Evolutionary conservation across 2,113 vertebrate genomes (phyloP).

Genomic region (Collichthys lucidus): DNA sequence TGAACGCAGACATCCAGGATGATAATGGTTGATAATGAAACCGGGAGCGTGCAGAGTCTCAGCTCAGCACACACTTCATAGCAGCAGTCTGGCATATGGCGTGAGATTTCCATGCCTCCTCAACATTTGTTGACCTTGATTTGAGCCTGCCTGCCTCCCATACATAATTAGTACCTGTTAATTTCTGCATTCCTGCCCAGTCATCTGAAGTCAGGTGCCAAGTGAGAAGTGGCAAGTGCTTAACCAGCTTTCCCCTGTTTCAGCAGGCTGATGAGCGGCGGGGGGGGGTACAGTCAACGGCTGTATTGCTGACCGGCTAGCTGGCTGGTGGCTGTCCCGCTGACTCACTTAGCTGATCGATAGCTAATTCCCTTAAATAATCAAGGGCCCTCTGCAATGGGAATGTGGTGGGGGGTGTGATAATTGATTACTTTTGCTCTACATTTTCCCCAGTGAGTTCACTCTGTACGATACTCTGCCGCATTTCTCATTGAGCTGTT

Average conservation of each 20-base stretch:
- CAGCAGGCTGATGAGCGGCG: slow-evolving; percentile 20
- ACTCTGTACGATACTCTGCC: slow-evolving; percentile 40
- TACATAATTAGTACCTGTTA: slow-evolving; percentile 63
- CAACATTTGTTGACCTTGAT: slow-evolving; percentile 70
- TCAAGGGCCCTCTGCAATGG: slow-evolving; percentile 75
- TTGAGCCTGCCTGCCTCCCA: slow-evolving; percentile 51
- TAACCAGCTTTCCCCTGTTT: slow-evolving; percentile 39
- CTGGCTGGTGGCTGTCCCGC: slow-evolving; percentile 59
- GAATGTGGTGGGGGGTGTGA: slow-evolving; percentile 68
- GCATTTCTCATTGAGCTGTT: slow-evolving; percentile 77
- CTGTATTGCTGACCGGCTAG: slow-evolving; percentile 45
- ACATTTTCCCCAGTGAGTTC: slow-evolving; percentile 73
- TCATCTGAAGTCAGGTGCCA: slow-evolving; percentile 46
- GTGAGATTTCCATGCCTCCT: slow-evolving; percentile 55
- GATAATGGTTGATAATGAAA: slow-evolving; percentile 64
- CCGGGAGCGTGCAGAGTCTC: slow-evolving; percentile 23
- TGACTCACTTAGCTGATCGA: slow-evolving; percentile 82
- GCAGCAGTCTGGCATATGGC: slow-evolving; percentile 62
- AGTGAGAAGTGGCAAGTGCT: slow-evolving; percentile 46
- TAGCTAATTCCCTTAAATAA: slow-evolving; percentile 86
- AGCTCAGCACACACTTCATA: slow-evolving; percentile 25
- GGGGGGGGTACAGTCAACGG: slow-evolving; percentile 12
- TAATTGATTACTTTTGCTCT: slow-evolving; percentile 81
- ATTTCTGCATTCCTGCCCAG: slow-evolving; percentile 47
- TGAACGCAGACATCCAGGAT: slow-evolving; percentile 43